A percentile compares a stretch with the other conserved stretches of the same genome.
Evolutionary conservation across 1,140 invertebrate genomes (phyloP).

Genomic region (Phenacoccus solenopsis): DNA sequence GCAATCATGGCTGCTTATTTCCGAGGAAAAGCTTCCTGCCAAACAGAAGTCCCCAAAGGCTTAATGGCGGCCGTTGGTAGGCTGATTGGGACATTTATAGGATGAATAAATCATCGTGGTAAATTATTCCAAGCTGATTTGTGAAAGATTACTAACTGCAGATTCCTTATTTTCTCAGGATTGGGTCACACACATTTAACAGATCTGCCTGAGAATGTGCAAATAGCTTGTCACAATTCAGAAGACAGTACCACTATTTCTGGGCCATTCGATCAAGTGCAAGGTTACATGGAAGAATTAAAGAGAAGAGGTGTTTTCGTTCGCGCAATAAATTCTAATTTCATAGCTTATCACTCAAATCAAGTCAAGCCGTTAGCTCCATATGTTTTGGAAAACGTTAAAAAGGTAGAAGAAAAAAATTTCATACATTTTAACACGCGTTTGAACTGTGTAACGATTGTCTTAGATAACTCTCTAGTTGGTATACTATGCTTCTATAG

Average conservation of each 20-base stretch:
- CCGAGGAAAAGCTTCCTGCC: conserved; percentile 23
- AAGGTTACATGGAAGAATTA: conserved; percentile 33
- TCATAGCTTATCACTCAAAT: conserved; percentile 60
- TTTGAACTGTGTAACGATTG: background rate
- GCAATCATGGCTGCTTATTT: conserved; percentile 61
- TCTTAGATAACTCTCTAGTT: too few relatives aligned
- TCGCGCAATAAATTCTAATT: conserved; percentile 49
- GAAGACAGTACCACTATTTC: conserved; percentile 53
- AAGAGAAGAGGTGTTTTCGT: conserved; percentile 57
- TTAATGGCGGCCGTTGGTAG: conserved; percentile 24
- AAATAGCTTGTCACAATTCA: conserved; percentile 57
- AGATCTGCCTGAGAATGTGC: conserved; percentile 45
- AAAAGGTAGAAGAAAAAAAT: conserved; percentile 29
- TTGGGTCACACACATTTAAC: conserved; percentile 36
- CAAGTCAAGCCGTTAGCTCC: conserved; percentile 57
- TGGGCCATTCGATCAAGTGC: conserved; percentile 42
- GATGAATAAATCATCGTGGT: background rate
- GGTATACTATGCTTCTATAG: too few relatives aligned
- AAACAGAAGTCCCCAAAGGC: conserved; percentile 18
- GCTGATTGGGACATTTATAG: background rate
- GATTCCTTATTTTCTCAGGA: conserved; percentile 10
- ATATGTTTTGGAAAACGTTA: conserved; percentile 51
- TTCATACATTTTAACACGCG: background rate
- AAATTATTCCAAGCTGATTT: too few relatives aligned
- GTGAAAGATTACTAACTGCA: background rate